These are phyloP conservation scores for Cryptocephalus moraei DNA, from an alignment of 2,888 invertebrate species.

Conservation along the genomic window DNA sequence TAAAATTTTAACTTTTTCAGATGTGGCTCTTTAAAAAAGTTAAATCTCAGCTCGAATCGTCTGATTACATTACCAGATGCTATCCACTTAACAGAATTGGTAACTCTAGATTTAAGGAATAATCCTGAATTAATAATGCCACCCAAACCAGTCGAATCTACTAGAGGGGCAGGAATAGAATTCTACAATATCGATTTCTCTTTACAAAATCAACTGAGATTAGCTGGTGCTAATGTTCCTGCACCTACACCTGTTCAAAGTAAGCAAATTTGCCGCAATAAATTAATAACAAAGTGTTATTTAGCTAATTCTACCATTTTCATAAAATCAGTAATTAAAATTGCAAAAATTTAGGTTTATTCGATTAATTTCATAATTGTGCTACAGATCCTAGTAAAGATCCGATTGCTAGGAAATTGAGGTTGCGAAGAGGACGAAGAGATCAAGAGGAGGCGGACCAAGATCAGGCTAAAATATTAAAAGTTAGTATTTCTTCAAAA, in stretches of 20 bases:
- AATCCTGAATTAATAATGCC: conserved; percentile 97
- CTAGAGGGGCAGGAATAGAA: conserved; percentile 67
- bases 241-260: conserved; percentile 59
- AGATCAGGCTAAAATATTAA: conserved; percentile 79
- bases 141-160: conserved; percentile 79
- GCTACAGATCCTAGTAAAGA: conserved; percentile 61
- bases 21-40: conserved; percentile 85
- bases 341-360: too few relatives aligned
- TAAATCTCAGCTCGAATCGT: conserved; percentile 87
- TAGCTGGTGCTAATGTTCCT: conserved; percentile 83
- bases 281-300: too few relatives aligned
- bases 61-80: conserved; percentile 95
- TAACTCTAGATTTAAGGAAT: conserved; percentile 80
- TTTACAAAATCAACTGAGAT: conserved; percentile 82
- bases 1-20: conserved; percentile 40
- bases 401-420: conserved; percentile 89
- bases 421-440: conserved; percentile 70
- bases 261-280: conserved; percentile 33
- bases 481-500: conserved; percentile 36
- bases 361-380: not conserved
- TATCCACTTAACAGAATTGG: conserved; percentile 86
- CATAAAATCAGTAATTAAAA: too few relatives aligned
- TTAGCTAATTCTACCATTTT: too few relatives aligned
- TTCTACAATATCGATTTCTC: conserved; percentile 99
- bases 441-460: conserved; percentile 75